A percentile compares a stretch with the other conserved stretches of the same genome.
Conservation (phyloP, 2,113 vertebrate genomes). For the Aramus guarauna region DNA sequence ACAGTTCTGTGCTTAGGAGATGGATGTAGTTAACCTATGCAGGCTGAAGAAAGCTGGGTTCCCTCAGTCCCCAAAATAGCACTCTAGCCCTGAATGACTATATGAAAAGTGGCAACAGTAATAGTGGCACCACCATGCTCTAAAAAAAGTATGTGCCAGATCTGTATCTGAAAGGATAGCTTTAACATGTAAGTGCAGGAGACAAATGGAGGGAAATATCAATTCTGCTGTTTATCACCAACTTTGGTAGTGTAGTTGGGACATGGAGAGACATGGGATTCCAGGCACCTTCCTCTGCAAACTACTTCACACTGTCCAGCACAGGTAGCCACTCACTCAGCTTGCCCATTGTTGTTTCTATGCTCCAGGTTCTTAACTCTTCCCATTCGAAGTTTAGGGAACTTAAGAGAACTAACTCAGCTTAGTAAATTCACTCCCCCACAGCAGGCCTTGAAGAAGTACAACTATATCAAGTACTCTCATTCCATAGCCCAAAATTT, state of each 20-base stretch:
- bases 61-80: neutral
- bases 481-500: neutral
- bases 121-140: neutral
- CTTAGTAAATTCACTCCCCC: neutral
- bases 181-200: neutral
- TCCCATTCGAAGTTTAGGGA: neutral
- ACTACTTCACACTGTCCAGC: neutral
- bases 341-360: neutral
- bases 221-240: neutral
- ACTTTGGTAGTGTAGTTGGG: neutral
- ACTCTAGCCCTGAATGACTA: neutral
- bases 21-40: neutral
- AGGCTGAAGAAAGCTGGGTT: neutral
- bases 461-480: neutral
- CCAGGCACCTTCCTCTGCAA: neutral
- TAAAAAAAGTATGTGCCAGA: neutral
- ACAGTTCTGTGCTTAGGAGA: neutral
- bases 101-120: neutral
- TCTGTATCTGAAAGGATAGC: neutral
- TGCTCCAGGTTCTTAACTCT: neutral
- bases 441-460: neutral
- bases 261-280: neutral
- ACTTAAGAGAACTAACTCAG: neutral
- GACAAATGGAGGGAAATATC: neutral
- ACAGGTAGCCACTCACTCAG: neutral